Evolutionary conservation across 2,797 vertebrate species (phyloP), one percentile per base, ranked within the genome.

Genomic region (Caiman crocodilus): DNA sequence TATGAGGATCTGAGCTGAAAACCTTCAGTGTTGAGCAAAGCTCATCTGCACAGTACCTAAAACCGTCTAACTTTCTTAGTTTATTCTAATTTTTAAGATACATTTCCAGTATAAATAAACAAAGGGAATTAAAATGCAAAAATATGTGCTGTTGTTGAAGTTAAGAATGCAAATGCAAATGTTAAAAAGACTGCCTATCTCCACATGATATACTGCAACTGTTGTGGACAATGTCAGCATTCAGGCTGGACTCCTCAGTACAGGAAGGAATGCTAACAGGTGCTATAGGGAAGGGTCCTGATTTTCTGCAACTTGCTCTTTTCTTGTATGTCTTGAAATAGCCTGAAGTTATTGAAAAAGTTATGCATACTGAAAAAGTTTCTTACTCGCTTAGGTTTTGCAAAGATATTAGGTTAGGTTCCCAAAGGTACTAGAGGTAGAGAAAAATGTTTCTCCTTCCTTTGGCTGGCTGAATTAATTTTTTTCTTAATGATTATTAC

Each of bases 171-270:
- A 1, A 0, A 13, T 25, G 21, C 9, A 59, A n/a, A 23, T 50
- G 7, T 58, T 28, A 57, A 69, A 50, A 78, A 71, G 26, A 10
- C 30, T 42, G 42, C 42, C 42, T 42, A 7, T 7, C 23, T 82
- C 28, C 35, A 4, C 0, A 0, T 78, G 81, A 21, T 30, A 2
- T 23, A 57, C 32, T 32, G 14, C 42, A 21, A 30, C 18, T 84
- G 3, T 9, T 63, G 5, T 4, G 30, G 26, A 21, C 2, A n/a
- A 8, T 42, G 42, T 42, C 42, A 42, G 42, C 42, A 42, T 42
- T 42, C 42, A 42, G 42, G 42, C 42, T 42, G 42, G 42, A 9
- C 42, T 9, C 42, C 42, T 42, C 42, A 42, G 42, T 42, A 42
- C 42, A 42, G 42, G 42, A 42, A 42, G 42, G 42, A 42, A 42